A percentile compares a stretch with the other conserved stretches of the same genome.
phyloP scores from a whole-genome alignment of 2,797 vertebrate species.

The Sphenopsis melanotis region DNA sequence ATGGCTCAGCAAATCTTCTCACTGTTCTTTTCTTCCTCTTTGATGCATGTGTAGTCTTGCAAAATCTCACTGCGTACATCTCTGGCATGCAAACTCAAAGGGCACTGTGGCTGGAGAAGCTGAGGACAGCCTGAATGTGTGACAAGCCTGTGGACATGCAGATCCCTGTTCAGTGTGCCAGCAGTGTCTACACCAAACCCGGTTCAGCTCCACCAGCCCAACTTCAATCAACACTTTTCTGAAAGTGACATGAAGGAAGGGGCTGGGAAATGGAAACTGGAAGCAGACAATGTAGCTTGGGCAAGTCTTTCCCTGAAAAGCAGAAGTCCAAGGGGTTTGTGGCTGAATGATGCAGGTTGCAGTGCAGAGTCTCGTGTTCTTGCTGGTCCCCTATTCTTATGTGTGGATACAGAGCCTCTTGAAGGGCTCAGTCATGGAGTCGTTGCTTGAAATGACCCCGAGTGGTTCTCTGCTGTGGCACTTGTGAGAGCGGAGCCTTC shows the following conservation, averaged over 20 bases:
- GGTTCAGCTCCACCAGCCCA: background rate
- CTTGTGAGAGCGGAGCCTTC: background rate
- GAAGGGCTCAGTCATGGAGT: background rate
- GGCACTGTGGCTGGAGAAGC: conserved; percentile 35
- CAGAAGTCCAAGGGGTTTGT: background rate
- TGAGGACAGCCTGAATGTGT: background rate
- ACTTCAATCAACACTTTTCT: background rate
- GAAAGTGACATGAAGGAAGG: background rate
- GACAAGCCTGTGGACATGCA: background rate
- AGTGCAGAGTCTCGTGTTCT: background rate
- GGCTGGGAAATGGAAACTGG: background rate
- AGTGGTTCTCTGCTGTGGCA: background rate
- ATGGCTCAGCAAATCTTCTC: conserved; percentile 31
- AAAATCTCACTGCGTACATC: background rate
- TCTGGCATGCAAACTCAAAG: conserved; percentile 2
- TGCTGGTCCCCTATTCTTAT: background rate
- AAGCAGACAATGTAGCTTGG: background rate
- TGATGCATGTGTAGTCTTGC: conserved; percentile 36
- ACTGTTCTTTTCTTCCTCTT: conserved; percentile 37
- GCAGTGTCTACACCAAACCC: background rate
- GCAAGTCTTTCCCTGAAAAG: background rate
- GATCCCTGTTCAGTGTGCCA: background rate
- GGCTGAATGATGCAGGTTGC: background rate
- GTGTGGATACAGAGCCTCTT: background rate
- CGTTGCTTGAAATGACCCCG: background rate